phyloP scores from a whole-genome alignment of 1,140 invertebrate species.

The Potamilus streckersoni region DNA sequence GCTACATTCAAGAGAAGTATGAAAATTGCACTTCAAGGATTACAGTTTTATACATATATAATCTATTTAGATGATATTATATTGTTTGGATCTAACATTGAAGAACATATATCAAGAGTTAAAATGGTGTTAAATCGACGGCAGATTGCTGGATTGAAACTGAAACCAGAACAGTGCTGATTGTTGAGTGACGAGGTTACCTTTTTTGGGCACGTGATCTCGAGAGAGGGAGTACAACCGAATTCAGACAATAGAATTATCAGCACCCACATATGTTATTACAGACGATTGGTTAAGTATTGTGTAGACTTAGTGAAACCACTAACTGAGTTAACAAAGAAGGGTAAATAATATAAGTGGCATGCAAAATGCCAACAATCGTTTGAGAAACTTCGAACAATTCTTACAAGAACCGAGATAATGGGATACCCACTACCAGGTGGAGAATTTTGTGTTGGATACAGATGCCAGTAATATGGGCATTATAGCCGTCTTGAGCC shows the following conservation, averaged over 20 bases:
- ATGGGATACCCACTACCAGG: too few relatives aligned
- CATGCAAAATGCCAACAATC: too few relatives aligned
- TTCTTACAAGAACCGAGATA: too few relatives aligned
- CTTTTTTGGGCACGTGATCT: conserved; percentile 9
- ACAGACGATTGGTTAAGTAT: conserved; percentile 10
- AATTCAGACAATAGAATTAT: conserved; percentile 1
- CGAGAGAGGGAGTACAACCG: conserved; percentile 1
- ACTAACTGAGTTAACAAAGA: conserved; percentile 63
- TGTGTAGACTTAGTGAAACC: conserved; percentile 27
- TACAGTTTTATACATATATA: too few relatives aligned
- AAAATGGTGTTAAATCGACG: background rate
- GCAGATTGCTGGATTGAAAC: background rate
- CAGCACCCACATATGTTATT: conserved; percentile 6
- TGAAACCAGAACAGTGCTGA: conserved; percentile 3
- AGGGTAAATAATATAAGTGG: too few relatives aligned
- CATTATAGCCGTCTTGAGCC: too few relatives aligned
- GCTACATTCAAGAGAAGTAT: too few relatives aligned
- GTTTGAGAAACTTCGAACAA: too few relatives aligned
- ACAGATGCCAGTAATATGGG: too few relatives aligned
- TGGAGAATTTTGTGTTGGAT: too few relatives aligned
- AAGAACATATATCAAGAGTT: background rate
- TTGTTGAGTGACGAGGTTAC: conserved; percentile 4
- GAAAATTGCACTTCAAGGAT: background rate
- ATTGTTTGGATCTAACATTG: too few relatives aligned
- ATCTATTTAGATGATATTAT: too few relatives aligned